Percentiles rank a stretch among this genome's conserved stretches.
Evolutionary conservation across 1,140 invertebrate species (phyloP).

Genomic region (Cataglyphis hispanica): DNA sequence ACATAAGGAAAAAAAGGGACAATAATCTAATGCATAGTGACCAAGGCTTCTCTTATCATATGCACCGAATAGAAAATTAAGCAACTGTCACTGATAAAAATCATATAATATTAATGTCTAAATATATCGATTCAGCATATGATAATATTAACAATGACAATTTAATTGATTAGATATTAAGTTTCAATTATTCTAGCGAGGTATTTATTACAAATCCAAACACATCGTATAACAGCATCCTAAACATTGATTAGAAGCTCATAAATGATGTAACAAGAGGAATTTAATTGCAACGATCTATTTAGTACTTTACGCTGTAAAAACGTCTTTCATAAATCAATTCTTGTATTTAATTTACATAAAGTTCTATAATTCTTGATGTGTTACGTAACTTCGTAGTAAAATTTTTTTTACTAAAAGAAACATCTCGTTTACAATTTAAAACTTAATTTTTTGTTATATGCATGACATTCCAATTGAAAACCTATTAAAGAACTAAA

Average conservation of each 20-base stretch:
- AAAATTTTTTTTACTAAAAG: not conserved
- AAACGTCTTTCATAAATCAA: not conserved
- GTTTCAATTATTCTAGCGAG: not conserved
- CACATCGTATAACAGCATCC: not conserved
- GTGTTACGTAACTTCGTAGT: not conserved
- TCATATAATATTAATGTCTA: not conserved
- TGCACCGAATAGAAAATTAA: too few species aligned
- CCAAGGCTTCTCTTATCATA: too few species aligned
- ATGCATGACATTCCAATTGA: not conserved
- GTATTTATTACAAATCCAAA: not conserved
- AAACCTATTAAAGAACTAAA: constrained; percentile 11
- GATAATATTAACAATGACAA: not conserved
- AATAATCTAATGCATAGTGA: too few species aligned
- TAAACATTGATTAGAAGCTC: constrained; percentile 19
- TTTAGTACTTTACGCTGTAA: not conserved
- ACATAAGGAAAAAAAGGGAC: not conserved
- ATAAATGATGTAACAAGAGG: not conserved
- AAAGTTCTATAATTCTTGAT: not conserved
- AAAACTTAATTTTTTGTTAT: too few species aligned
- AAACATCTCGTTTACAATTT: not conserved
- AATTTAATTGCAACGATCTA: not conserved
- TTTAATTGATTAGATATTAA: not conserved
- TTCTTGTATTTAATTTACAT: not conserved
- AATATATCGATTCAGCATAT: not conserved
- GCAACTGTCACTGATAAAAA: not conserved